Conservation (phyloP, 2,888 invertebrate genomes). For the Ceraclea dissimilis region DNA sequence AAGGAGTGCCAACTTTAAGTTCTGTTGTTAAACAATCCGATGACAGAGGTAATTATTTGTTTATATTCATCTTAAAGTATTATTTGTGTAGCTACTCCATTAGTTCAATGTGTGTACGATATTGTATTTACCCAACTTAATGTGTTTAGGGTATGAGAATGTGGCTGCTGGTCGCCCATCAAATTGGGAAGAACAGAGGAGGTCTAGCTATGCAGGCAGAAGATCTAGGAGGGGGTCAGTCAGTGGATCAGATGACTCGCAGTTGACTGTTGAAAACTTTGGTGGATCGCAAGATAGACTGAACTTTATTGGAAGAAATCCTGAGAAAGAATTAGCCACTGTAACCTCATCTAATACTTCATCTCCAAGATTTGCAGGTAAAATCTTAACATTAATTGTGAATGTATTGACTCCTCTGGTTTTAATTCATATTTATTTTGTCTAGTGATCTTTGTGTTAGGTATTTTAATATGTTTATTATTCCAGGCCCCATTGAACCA, state of each 20-base stretch:
- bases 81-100: background rate
- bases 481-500: conserved; percentile 50
- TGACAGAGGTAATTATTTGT: conserved; percentile 12
- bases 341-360: conserved; percentile 31
- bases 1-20: conserved; percentile 70
- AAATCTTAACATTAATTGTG: conserved; percentile 18
- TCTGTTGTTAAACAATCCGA: conserved; percentile 44
- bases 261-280: conserved; percentile 87
- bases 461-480: background rate
- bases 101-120: background rate
- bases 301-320: conserved; percentile 76
- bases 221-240: conserved; percentile 79
- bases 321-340: conserved; percentile 64
- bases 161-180: conserved; percentile 79
- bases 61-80: too few species aligned
- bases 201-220: conserved; percentile 70
- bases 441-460: background rate
- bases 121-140: background rate
- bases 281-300: conserved; percentile 80
- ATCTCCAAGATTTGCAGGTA: conserved; percentile 41
- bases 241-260: conserved; percentile 67
- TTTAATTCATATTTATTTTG: too few species aligned
- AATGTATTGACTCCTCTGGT: background rate
- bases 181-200: conserved; percentile 69
- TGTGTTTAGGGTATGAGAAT: conserved; percentile 31